phyloP scores from a whole-genome alignment of 2,113 vertebrate genomes.

The Propithecus coquereli region DNA sequence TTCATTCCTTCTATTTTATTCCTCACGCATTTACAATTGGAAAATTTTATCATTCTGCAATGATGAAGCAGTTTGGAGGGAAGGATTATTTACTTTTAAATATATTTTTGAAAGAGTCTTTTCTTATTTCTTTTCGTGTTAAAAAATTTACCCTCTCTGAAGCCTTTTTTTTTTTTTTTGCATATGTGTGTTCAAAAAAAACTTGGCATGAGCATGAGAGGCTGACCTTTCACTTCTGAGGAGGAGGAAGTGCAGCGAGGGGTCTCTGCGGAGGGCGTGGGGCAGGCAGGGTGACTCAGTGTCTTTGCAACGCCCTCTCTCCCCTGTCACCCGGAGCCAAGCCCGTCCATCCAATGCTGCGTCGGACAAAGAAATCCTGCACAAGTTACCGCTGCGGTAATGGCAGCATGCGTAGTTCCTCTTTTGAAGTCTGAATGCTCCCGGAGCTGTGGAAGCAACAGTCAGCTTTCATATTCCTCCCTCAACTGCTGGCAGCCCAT shows the following conservation, averaged over 20 bases:
- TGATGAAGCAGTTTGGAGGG: background rate
- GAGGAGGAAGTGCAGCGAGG: conserved; percentile 4
- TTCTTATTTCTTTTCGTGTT: conserved; percentile 44
- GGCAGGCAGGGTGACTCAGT: background rate
- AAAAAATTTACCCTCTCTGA: background rate
- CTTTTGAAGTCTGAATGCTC: conserved; percentile 1
- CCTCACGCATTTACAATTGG: background rate
- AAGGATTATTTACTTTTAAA: conserved; percentile 29
- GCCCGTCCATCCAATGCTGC: background rate
- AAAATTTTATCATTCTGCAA: conserved; percentile 33
- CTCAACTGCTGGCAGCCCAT: accelerated
- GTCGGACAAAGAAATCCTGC: background rate
- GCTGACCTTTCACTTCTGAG: conserved; percentile 52
- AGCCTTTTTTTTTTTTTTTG: background rate
- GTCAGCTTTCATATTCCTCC: background rate
- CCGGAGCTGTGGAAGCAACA: background rate
- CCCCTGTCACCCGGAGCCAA: background rate
- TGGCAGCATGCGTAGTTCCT: background rate
- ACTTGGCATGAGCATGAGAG: background rate
- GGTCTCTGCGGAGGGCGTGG: background rate
- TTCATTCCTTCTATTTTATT: conserved; percentile 51
- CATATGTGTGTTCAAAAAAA: background rate
- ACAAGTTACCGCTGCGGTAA: background rate
- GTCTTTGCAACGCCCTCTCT: background rate
- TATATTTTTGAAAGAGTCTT: conserved; percentile 3